Evolutionary conservation across 2,888 invertebrate genomes (phyloP).

Genomic region (Vanessa cardui): DNA sequence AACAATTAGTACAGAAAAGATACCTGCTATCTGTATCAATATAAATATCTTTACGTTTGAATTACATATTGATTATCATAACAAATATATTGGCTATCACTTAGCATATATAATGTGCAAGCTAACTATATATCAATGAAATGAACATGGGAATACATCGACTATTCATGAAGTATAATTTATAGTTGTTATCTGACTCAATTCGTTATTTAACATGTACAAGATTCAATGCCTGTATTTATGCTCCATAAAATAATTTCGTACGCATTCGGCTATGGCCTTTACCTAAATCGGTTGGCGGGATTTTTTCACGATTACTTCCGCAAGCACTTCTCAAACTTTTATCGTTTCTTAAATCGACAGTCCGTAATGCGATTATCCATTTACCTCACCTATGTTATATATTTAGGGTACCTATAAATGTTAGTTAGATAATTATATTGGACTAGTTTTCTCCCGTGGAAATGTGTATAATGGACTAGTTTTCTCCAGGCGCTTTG

Average conservation of each 20-base stretch:
- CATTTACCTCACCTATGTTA: slow-evolving; percentile 47
- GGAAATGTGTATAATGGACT: no score
- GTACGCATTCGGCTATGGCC: slow-evolving; percentile 38
- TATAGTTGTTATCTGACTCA: slow-evolving; percentile 3
- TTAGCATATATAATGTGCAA: neutral
- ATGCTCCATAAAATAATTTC: slow-evolving; percentile 40
- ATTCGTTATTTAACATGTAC: slow-evolving; percentile 19
- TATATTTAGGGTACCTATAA: slow-evolving; percentile 14
- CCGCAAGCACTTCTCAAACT: slow-evolving; percentile 53
- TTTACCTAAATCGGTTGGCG: slow-evolving; percentile 39
- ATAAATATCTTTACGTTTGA: no score
- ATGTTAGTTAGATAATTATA: no score
- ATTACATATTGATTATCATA: no score
- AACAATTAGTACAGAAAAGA: no score
- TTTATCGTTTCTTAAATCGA: slow-evolving; percentile 57
- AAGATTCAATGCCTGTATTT: slow-evolving; percentile 27
- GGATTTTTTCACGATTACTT: slow-evolving; percentile 44
- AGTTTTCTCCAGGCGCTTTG: no score
- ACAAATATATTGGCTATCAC: neutral
- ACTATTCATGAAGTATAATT: neutral
- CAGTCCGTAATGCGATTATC: slow-evolving; percentile 56
- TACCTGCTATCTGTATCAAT: no score
- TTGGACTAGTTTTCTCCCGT: no score
- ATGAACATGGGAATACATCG: neutral
- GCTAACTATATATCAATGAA: neutral